Conservation (phyloP, 2,888 invertebrate genomes). For the Malthinus flaveolus region DNA sequence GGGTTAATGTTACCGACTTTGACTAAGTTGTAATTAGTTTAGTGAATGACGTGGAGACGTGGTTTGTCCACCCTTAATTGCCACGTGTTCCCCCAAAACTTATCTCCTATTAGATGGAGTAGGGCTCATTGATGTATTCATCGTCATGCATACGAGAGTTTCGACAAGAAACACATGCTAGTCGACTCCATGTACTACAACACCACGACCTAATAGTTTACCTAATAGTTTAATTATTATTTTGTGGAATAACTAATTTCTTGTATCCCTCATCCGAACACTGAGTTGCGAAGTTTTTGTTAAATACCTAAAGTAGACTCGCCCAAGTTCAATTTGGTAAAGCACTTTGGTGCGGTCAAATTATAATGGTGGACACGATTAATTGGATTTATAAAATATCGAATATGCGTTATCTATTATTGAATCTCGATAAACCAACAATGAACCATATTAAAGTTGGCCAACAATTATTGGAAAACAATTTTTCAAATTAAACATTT, state of each 20-base stretch:
- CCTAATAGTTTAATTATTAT: background rate
- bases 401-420: too few species aligned
- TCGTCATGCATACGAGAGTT: background rate
- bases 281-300: too few species aligned
- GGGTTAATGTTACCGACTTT: slow-evolving; percentile 28
- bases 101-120: background rate
- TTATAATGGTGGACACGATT: too few species aligned
- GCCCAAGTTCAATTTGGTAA: too few species aligned
- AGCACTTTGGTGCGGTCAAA: too few species aligned
- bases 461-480: too few species aligned
- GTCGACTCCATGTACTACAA: background rate
- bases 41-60: slow-evolving; percentile 21
- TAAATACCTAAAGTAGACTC: too few species aligned
- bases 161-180: too few species aligned
- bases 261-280: background rate
- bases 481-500: too few species aligned
- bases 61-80: slow-evolving; percentile 30
- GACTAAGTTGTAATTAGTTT: slow-evolving; percentile 29
- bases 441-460: too few species aligned
- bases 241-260: background rate
- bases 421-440: too few species aligned
- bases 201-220: background rate
- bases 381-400: too few species aligned
- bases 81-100: slow-evolving; percentile 21
- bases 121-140: slow-evolving; percentile 7